A percentile compares a stretch with the other conserved stretches of the same genome.
Conservation (phyloP, 2,113 vertebrate species). For the Apaloderma vittatum region DNA sequence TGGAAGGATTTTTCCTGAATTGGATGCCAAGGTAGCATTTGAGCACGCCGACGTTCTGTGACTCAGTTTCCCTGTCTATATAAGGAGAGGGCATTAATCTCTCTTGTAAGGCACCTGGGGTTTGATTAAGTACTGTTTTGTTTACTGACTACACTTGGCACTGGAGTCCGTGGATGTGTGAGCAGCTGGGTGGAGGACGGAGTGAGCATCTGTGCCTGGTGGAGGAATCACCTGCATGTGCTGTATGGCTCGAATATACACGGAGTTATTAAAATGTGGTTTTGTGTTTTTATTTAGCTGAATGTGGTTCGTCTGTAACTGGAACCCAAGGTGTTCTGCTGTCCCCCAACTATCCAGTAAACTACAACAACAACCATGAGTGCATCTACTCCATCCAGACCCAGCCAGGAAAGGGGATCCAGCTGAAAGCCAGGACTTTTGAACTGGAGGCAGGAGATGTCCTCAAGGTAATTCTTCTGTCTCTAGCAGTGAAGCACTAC, state of each 20-base stretch:
- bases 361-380: conserved; percentile 96
- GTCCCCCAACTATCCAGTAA: conserved; percentile 96
- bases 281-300: conserved; percentile 84
- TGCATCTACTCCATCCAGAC: conserved; percentile 99
- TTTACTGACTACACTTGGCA: background rate
- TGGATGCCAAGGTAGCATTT: background rate
- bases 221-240: background rate
- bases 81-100: background rate
- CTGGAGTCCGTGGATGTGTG: background rate
- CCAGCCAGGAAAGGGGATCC: conserved; percentile 95
- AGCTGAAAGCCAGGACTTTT: conserved; percentile 92
- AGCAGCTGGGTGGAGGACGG: background rate
- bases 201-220: background rate
- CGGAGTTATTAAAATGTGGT: background rate
- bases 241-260: fast-evolving
- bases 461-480: conserved; percentile 87
- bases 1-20: background rate
- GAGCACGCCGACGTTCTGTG: background rate
- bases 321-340: conserved; percentile 96
- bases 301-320: conserved; percentile 96
- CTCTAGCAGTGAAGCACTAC: fast-evolving
- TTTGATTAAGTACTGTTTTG: background rate
- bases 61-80: background rate
- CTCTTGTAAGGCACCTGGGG: background rate
- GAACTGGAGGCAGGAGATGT: conserved; percentile 91